Percentiles rank a stretch among this genome's conserved stretches.
Evolutionary conservation across 2,888 invertebrate species (phyloP).

Genomic region (Drosophila antonietae): DNA sequence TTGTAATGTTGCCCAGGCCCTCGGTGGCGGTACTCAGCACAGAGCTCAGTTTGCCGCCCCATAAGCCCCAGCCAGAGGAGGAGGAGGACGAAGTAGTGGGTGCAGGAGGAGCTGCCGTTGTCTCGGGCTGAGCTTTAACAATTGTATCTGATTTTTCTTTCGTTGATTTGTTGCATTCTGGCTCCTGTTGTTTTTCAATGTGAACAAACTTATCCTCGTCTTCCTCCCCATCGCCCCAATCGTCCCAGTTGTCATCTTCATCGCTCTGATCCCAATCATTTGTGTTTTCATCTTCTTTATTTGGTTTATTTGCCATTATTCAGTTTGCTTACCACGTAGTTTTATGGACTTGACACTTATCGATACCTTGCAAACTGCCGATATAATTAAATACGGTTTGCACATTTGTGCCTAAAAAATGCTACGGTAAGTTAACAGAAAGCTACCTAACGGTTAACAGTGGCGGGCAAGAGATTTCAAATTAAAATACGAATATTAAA

Average conservation of each 20-base stretch:
- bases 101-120: conserved; percentile 2
- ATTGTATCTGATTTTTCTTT: neutral
- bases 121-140: conserved; percentile 3
- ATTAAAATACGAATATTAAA: neutral
- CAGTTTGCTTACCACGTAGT: conserved; percentile 47
- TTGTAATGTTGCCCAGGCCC: conserved; percentile 91
- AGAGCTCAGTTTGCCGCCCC: conserved; percentile 91
- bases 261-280: conserved; percentile 77
- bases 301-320: conserved; percentile 59
- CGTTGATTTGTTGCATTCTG: conserved; percentile 31
- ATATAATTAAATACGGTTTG: conserved; percentile 13
- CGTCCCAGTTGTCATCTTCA: conserved; percentile 80
- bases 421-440: conserved; percentile 4
- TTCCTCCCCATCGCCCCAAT: conserved; percentile 80
- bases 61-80: conserved; percentile 84
- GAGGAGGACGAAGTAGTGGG: conserved; percentile 17
- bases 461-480: conserved; percentile 3
- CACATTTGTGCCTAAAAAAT: conserved; percentile 19
- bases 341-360: conserved; percentile 27
- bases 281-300: conserved; percentile 31
- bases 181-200: conserved; percentile 40
- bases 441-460: neutral
- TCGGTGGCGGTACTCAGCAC: conserved; percentile 91
- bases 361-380: conserved; percentile 15
- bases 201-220: conserved; percentile 73